Base-by-base conservation (phyloP, 2,797 vertebrate species). In the Rhinatrema bivittatum region DNA sequence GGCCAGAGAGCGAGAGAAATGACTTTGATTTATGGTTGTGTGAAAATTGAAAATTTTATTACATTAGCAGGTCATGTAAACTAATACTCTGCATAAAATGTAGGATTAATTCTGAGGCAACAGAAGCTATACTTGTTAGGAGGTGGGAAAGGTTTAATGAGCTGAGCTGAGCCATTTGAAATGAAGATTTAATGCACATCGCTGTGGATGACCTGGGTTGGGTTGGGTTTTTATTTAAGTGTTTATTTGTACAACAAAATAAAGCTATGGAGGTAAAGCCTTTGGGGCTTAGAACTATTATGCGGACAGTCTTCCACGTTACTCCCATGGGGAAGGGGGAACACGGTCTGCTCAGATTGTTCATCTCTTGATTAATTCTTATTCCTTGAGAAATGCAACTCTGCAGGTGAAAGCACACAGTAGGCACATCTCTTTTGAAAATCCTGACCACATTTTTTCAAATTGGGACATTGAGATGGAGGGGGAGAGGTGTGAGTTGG, bases 1-100 rank as follows among this genome's bases (percentile, higher is more conserved):
- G 14, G 4, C 7, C 6, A 17, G 25, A 13, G 1, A 12, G 25
- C 6, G 14, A 16, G 25, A 27, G 39, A 19, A 19, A 17, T 25
- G 39, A 41, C 32, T 41, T 41, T 32, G 39, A 41, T 32, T 41
- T 19, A 41, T 25, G 39, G 29, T 20, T 13, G n/a, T 29, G 22
- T 25, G 38, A 41, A 41, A 41, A 41, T 20, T 25, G 29, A 32
- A 41, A 41, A 19, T 32, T 19, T 20, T 39, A 20, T 41, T 41
- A 41, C 39, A 41, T 32, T 25, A 32, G 10, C 16, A 11, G 22
- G 32, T 16, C 21, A 11, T 32, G 17, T 41, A 32, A 41, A 20
- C 16, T 11, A 32, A 15, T 25, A 5, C 8, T 15, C 15, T 22
- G 29, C 4, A 19, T 4, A 2, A n/a, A n/a, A n/a, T n/a, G n/a